These are phyloP conservation scores for Pocillopora meandrina DNA, from an alignment of 92 coral and sea anemone species.

Conservation along the genomic window DNA sequence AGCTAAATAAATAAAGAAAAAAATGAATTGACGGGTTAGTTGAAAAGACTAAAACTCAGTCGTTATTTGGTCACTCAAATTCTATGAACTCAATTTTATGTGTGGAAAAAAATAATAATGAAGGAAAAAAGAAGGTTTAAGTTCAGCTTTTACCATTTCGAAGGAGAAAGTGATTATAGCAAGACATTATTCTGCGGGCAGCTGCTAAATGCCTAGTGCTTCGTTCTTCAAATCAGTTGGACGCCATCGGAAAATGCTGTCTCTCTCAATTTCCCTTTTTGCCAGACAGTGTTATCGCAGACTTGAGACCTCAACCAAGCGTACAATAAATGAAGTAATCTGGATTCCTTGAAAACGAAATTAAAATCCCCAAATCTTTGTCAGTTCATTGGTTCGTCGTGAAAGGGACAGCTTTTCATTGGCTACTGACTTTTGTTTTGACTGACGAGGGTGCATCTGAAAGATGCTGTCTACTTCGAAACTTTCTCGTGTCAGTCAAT, in stretches of 20 bases:
- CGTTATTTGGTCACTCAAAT: not conserved
- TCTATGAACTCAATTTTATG: not conserved
- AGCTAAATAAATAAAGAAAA: slow-evolving; percentile 1
- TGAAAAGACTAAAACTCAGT: not conserved
- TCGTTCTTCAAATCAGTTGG: not conserved
- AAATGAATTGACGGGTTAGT: not conserved
- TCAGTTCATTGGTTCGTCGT: not conserved
- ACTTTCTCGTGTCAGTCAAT: not conserved
- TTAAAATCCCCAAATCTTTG: not conserved
- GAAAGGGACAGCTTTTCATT: not conserved
- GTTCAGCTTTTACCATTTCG: slow-evolving; percentile 8
- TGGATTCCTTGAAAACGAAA: not conserved
- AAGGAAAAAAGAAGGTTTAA: not conserved
- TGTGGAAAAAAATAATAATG: too few species aligned
- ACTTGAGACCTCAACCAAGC: not conserved
- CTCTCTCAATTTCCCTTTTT: not conserved
- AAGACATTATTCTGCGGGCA: slow-evolving; percentile 3
- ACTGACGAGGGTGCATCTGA: slow-evolving; percentile 3
- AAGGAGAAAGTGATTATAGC: not conserved
- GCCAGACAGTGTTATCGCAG: slow-evolving; percentile 5
- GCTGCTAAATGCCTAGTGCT: not conserved
- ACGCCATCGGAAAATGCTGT: not conserved
- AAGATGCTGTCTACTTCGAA: not conserved
- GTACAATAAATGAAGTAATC: not conserved
- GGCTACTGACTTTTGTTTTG: slow-evolving; percentile 35